Evolutionary conservation across 2,888 invertebrate genomes (phyloP).

Genomic region (Siphlonurus alternatus): DNA sequence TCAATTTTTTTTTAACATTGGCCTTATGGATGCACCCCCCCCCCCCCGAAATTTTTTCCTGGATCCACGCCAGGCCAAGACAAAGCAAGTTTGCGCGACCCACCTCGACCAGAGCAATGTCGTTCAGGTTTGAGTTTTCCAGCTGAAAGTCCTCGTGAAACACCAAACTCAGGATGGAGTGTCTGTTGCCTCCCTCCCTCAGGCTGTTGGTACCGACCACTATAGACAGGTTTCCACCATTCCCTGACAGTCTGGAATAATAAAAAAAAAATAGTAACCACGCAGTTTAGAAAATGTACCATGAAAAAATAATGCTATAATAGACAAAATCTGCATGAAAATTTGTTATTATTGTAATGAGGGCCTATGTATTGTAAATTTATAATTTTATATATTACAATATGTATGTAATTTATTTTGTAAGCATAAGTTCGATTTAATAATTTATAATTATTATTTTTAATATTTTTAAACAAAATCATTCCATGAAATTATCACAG

Average conservation of each 20-base stretch:
- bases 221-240: background rate
- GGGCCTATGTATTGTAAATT: no score
- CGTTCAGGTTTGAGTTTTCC: background rate
- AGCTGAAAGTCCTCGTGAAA: background rate
- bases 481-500: no score
- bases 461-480: no score
- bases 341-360: background rate
- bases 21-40: no score
- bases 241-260: background rate
- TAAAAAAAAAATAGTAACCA: background rate
- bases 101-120: background rate
- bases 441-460: no score
- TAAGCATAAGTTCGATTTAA: no score
- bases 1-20: no score
- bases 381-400: no score
- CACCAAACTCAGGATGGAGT: background rate
- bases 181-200: background rate
- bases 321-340: background rate
- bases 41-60: no score
- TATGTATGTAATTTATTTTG: no score
- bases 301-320: background rate
- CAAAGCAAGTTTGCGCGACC: no score
- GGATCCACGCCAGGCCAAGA: no score
- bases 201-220: background rate
- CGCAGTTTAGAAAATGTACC: background rate